Evolutionary conservation across 2,888 invertebrate species (phyloP), one percentile per base, ranked within the genome.

Genomic region (Odontocolon sp.): DNA sequence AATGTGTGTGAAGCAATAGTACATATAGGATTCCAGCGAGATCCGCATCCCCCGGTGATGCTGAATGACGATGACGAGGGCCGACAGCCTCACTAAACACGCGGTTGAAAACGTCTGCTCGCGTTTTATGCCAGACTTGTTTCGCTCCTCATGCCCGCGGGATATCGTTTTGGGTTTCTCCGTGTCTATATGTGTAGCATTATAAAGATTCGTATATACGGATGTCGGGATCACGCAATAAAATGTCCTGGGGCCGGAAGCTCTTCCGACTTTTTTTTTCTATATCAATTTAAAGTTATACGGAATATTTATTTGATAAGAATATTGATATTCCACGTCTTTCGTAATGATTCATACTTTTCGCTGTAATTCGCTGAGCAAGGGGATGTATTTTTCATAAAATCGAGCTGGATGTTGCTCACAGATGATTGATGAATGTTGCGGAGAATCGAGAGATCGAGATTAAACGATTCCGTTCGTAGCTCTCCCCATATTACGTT

Each of bases 71-170:
- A 85, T 89, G 89, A 89, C 87, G 85, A 88, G 87, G 87, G 88
- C 86, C 85, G 89, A 89, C 89, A 89, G 88, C 84, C 85, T 86
- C 86, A 82, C 86, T 84, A 89, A 87, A 89, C 87, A 88, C 77
- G 82, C 86, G 85, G 87, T 87, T 89, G 81, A 87, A 87, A 89
- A 89, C 87, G 89, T 89, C 89, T 83, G 86, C 83, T 88, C 88
- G 83, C 78, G 86, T 89, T 89, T 88, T 85, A 88, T 87, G 88
- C 87, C 83, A 87, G 86, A 87, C 81, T 83, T 85, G 85, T 74
- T 78, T 59, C 74, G 57, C 36, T 67, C 38, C 66, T 69, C 59
- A 47, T 64, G 57, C 64, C 64, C 69, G 47, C 64, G 64, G 69
- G 69, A 75, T 69, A 75, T 75, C 68, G 11, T 52, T 47, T 28